These are phyloP conservation scores for Capromys pilorides DNA, from an alignment of 2,797 vertebrate genomes.

Conservation along the genomic window DNA sequence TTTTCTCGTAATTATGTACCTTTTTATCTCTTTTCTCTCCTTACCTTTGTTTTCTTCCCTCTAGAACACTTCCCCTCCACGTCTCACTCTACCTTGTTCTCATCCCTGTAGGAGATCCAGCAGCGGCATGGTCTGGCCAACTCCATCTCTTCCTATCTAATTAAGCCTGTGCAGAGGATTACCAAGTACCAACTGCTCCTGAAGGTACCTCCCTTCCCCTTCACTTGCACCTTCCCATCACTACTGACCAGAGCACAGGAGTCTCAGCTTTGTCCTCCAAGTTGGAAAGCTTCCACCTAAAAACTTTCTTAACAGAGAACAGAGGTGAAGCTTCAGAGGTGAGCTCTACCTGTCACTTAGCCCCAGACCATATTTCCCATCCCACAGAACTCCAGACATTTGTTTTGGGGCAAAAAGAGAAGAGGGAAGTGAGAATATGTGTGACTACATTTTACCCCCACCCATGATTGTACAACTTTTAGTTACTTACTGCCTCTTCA, in stretches of 20 bases:
- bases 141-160: constrained; percentile 99
- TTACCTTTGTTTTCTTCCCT: background rate
- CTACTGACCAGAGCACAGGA: background rate
- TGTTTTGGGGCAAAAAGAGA: background rate
- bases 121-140: constrained; percentile 96
- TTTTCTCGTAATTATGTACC: background rate
- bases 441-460: background rate
- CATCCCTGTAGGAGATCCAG: constrained; percentile 93
- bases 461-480: background rate
- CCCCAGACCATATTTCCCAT: background rate
- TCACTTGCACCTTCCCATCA: background rate
- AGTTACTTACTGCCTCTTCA: background rate
- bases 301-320: background rate
- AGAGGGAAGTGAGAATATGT: background rate
- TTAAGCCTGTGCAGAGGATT: constrained; percentile 99
- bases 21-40: background rate
- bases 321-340: background rate
- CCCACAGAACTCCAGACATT: background rate
- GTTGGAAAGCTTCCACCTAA: background rate
- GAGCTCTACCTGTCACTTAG: background rate
- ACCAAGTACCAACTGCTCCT: constrained; percentile 98
- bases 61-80: background rate
- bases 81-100: constrained; percentile 71
- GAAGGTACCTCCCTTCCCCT: constrained; percentile 88
- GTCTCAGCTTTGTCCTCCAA: background rate